Evolutionary conservation across 2,888 invertebrate species (phyloP).

Genomic region (Cheiracanthium punctorium): DNA sequence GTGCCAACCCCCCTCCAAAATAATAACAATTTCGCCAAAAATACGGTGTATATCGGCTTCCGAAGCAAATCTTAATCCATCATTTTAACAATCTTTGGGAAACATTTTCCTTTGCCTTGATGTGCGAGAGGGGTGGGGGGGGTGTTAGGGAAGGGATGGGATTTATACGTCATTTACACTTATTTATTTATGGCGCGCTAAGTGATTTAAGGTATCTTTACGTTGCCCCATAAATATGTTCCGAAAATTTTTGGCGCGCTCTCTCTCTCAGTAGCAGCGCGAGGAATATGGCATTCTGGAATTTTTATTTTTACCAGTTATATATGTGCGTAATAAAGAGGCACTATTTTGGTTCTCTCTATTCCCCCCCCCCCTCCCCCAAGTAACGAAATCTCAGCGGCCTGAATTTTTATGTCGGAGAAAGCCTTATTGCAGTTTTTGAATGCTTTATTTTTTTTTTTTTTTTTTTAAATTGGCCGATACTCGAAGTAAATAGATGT

Average conservation of each 20-base stretch:
- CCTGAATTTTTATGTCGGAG: not conserved
- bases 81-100: conserved; percentile 54
- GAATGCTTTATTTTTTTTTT: conserved; percentile 42
- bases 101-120: conserved; percentile 36
- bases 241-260: conserved; percentile 1
- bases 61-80: conserved; percentile 20
- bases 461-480: conserved; percentile 26
- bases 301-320: conserved; percentile 38
- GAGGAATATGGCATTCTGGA: not conserved
- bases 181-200: conserved; percentile 65
- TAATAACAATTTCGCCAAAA: not conserved
- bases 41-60: not conserved
- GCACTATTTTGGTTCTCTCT: conserved; percentile 25
- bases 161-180: conserved; percentile 65
- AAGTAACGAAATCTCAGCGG: not conserved
- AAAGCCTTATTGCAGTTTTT: not conserved
- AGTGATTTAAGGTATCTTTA: conserved; percentile 64
- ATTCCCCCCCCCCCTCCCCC: too few relatives aligned
- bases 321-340: conserved; percentile 29
- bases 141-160: conserved; percentile 21
- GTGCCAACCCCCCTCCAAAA: not conserved
- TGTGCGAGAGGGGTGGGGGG: too few relatives aligned
- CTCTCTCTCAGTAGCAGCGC: not conserved
- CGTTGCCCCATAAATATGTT: conserved; percentile 61
- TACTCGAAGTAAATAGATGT: conserved; percentile 29